phyloP scores from a whole-genome alignment of 2,888 invertebrate genomes.

The Eupithecia tripunctaria region DNA sequence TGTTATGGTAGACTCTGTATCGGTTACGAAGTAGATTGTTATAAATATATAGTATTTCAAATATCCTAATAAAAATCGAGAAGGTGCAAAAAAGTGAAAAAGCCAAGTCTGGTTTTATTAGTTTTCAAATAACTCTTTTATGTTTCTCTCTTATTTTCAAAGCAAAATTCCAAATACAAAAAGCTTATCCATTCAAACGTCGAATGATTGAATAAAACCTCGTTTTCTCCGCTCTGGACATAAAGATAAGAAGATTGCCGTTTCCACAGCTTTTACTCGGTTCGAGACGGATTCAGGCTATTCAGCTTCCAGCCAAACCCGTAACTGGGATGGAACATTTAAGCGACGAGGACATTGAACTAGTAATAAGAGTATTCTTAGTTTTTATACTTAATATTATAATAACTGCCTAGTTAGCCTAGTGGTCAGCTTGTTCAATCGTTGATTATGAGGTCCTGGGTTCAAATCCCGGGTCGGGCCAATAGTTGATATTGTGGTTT shows the following conservation, averaged over 20 bases:
- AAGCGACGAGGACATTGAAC: not conserved
- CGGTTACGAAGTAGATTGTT: not conserved
- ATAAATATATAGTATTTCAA: too few relatives aligned
- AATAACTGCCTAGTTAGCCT: too few relatives aligned
- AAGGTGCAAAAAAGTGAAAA: too few relatives aligned
- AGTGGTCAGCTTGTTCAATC: too few relatives aligned
- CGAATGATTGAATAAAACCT: not conserved
- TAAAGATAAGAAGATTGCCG: slow-evolving; percentile 19
- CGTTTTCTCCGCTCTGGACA: not conserved
- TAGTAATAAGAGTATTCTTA: not conserved
- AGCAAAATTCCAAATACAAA: not conserved
- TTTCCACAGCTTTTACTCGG: slow-evolving; percentile 2
- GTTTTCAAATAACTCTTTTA: not conserved
- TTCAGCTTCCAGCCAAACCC: not conserved
- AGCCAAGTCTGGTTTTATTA: too few relatives aligned
- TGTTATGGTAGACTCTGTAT: not conserved
- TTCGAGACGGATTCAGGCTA: not conserved
- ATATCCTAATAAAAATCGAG: too few relatives aligned
- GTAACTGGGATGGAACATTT: not conserved
- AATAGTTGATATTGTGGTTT: too few relatives aligned
- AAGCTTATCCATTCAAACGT: not conserved
- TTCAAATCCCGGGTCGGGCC: too few relatives aligned
- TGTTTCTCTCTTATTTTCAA: not conserved
- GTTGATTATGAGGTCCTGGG: too few relatives aligned
- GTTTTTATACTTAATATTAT: not conserved